Base-by-base conservation (phyloP, 2,797 vertebrate genomes). In the Dermochelys coriacea region DNA sequence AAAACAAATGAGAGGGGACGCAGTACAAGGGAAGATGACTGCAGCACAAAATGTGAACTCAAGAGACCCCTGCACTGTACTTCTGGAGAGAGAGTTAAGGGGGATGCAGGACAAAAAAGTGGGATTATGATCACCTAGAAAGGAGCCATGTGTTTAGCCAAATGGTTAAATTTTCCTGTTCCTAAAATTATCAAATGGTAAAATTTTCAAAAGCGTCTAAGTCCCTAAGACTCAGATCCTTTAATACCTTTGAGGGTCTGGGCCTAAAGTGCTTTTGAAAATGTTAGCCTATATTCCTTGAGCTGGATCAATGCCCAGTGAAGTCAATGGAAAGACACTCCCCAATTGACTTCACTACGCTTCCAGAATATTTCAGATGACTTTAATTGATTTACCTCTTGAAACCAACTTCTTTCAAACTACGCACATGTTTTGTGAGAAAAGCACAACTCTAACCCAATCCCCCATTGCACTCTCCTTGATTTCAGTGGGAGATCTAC, bases 51-150 rank as follows among this genome's bases (percentile, higher is more conserved):
- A 71, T 23, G 19, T 21, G 18, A 71, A 37, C 31, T 87, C 51
- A 82, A 75, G 45, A 85, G 64, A 61, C 83, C 84, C n/a, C 68
- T 50, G 27, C 49, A 83, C 41, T 59, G 2, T 4, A 12, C 61
- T 75, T 91, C 87, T 92, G 83, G 82, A 93, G 91, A 68, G n/a
- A 84, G 77, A 74, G 34, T 55, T 74, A 88, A 68, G n/a, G 80
- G 68, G 87, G 61, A 96, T 94, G 47, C 68, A 84, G 90, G 89
- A 55, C 54, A 92, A 94, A 95, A 61, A 12, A 82, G 68, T 10
- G 23, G 25, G 31, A 77, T 61, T 89, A 84, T 82, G 82, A 91
- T 51, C 64, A 93, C 27, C 12, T 21, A 81, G 55, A 79, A 57
- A 94, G 78, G 74, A 49, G 14, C 45, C 25, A 16, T 27, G 27